Evolutionary conservation across 2,888 invertebrate genomes (phyloP), one percentile per base, ranked within the genome.

Genomic region (Nephrocerus scutellatus): DNA sequence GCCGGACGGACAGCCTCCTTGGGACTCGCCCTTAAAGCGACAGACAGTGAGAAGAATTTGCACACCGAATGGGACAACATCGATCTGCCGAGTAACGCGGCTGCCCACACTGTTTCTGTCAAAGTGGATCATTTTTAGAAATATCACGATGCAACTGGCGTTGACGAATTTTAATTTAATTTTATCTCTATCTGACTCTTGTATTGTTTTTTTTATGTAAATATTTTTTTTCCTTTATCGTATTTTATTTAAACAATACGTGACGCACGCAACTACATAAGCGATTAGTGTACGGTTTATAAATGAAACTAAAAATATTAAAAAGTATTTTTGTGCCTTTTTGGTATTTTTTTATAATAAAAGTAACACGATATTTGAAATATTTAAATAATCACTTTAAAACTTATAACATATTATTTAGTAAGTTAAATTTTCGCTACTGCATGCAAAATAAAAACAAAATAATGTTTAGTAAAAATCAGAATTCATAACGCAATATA

Each of bases 11-110:
- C 84, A 44, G 79, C 84, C 22, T 83, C 84, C 34, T 72, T 85
- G 57, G 81, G 83, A 41, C 74, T 85, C 49, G 82, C 84, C 29
- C 74, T 85, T 34, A 85, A 85, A 62, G 84, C 84, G 32, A 84
- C 84, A 20, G 84, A 85, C 62, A 84, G 83, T 22, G 84, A 84
- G 64, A 82, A 86, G 58, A 85, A 86, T 70, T 77, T 86, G 54
- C 82, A 82, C 64, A 84, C 87, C 48, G 82, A 84, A 61, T 82
- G 90, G 81, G 84, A 88, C 55, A 85, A 88, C 53, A 87, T 87
- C 52, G 77, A 84, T 57, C 74, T 89, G 53, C 87, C 87, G 32
- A 82, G 83, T 49, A 87, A 86, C 50, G 80, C 84, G 43, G 85
- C 86, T 16, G 80, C 87, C 31, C 87, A 88, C 65, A 86, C 84